Percentiles rank a stretch among this genome's conserved stretches.
Conservation (phyloP, 2,113 vertebrate species). For the Ursus arctos region DNA sequence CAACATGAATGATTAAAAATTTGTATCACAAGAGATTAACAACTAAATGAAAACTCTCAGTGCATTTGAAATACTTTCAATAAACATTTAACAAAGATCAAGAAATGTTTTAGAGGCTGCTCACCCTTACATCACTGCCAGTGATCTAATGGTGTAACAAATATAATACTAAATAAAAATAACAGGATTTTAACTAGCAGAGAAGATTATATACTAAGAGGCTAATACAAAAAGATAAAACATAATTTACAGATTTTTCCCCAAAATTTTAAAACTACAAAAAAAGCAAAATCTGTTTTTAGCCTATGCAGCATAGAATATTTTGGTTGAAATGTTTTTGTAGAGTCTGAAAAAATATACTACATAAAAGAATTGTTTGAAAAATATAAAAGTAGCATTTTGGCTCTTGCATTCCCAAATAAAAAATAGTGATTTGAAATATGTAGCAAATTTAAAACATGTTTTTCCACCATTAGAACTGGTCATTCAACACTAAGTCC, state of each 20-base stretch:
- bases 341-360: slow-evolving; percentile 22
- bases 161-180: slow-evolving; percentile 20
- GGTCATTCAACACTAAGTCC: slow-evolving; percentile 80
- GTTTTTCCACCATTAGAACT: slow-evolving; percentile 67
- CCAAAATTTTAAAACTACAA: slow-evolving; percentile 43
- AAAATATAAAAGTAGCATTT: slow-evolving; percentile 50
- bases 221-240: background rate
- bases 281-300: slow-evolving; percentile 27
- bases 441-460: slow-evolving; percentile 62
- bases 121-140: slow-evolving; percentile 43
- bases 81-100: slow-evolving; percentile 53
- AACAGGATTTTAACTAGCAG: slow-evolving; percentile 28
- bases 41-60: slow-evolving; percentile 51
- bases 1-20: slow-evolving; percentile 33
- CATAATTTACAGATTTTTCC: background rate
- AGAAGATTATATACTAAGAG: slow-evolving; percentile 10
- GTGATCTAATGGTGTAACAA: slow-evolving; percentile 21
- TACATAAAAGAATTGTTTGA: background rate
- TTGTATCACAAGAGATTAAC: slow-evolving; percentile 27
- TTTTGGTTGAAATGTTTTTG: slow-evolving; percentile 41
- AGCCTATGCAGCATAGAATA: background rate
- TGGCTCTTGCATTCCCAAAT: background rate
- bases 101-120: slow-evolving; percentile 30
- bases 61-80: slow-evolving; percentile 28
- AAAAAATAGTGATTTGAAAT: slow-evolving; percentile 56